Conservation (phyloP, 1,140 invertebrate species). For the Chlorops oryzae region DNA sequence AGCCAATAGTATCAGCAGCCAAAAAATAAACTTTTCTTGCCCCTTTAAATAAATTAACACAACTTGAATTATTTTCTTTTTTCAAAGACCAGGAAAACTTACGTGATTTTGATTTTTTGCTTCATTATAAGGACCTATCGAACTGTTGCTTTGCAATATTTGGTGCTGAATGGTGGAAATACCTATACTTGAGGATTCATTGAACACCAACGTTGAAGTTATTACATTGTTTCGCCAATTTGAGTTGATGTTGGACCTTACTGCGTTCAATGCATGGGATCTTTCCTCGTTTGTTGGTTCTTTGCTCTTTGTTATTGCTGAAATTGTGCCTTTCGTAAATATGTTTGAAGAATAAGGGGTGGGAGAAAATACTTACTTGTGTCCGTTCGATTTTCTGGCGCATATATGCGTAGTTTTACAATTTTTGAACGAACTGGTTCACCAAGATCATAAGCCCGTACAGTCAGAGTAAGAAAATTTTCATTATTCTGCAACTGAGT, state of each 20-base stretch:
- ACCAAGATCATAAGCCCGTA: conserved; percentile 74
- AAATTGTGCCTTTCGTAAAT: conserved; percentile 65
- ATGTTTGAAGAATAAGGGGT: conserved; percentile 63
- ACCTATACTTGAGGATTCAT: background rate
- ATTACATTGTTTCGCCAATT: conserved; percentile 78
- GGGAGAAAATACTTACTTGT: conserved; percentile 74
- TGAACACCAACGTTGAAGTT: conserved; percentile 63
- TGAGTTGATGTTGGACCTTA: no score
- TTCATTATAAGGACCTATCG: background rate
- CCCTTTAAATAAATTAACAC: conserved; percentile 62
- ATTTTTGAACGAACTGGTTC: conserved; percentile 64
- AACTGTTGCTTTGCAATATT: background rate
- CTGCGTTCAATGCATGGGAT: conserved; percentile 45
- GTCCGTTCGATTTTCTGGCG: conserved; percentile 60
- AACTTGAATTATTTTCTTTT: conserved; percentile 33
- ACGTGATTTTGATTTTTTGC: background rate
- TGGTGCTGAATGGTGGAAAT: background rate
- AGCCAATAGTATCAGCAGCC: conserved; percentile 68
- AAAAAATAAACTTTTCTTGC: conserved; percentile 67
- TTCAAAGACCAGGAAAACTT: background rate
- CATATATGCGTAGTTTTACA: conserved; percentile 61
- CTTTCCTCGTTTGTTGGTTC: conserved; percentile 67
- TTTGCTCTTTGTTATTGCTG: conserved; percentile 67
- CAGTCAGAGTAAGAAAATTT: conserved; percentile 58
- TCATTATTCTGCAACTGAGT: conserved; percentile 37